Evolutionary conservation across 2,888 invertebrate species (phyloP), one percentile per base, ranked within the genome.

Genomic region (Aspidiotus rigidus): DNA sequence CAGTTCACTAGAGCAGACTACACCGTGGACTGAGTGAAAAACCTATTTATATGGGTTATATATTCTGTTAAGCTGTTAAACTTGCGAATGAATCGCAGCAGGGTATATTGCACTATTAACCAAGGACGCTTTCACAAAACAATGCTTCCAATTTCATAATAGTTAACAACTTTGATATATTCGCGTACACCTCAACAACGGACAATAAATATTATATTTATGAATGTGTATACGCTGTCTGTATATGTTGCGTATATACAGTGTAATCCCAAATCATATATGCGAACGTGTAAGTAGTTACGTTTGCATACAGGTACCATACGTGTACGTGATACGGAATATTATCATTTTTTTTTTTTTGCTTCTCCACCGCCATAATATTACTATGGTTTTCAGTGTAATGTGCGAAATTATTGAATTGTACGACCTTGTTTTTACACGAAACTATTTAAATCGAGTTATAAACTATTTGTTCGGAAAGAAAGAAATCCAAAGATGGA

Each of bases 81-180:
- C 57, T 57, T 16, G 16, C 57, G 57, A 64, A 64, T 64, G 53
- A 60, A 62, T 49, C 49, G 2, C 7, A 7, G 10, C n/a, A 17
- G 28, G n/a, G 66, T 41, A 44, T n/a, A 60, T 16, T 66, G 49
- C 66, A 64, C 56, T 59, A 66, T 39, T 60, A 42, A 17, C 66
- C 66, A 66, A 66, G 66, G 66, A 66, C 66, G 66, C 66, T 66
- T 66, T 66, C 66, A 66, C 66, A 66, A 66, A 66, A 66, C 66
- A 66, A 66, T 66, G 66, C 66, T 57, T 59, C 57, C 66, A 66
- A 59, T 66, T 66, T 66, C 66, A 66, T 66, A 66, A 66, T 66
- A 64, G 15, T 60, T 57, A 57, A 15, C 15, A 15, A 16, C 39
- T 60, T n/a, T 60, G 17, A 28, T 17, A 60, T 39, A 28, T 40